These are phyloP conservation scores for Papilio elwesi DNA, from an alignment of 2,888 invertebrate genomes.

Conservation along the genomic window DNA sequence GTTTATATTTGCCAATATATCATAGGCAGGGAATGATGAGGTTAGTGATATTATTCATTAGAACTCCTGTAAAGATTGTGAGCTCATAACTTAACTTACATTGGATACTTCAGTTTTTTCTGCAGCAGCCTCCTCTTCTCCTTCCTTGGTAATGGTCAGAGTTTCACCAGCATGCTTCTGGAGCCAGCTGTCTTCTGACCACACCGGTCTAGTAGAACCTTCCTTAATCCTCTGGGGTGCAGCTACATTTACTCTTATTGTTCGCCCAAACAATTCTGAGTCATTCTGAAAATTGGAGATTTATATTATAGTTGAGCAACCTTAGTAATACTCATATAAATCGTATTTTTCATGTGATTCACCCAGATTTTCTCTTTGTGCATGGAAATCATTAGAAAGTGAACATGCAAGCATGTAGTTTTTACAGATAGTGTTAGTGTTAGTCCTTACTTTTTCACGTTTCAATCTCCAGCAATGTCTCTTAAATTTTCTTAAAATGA, in stretches of 20 bases:
- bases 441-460: not conserved
- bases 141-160: slow-evolving; percentile 80
- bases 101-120: slow-evolving; percentile 59
- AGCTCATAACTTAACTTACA: slow-evolving; percentile 49
- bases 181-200: slow-evolving; percentile 99
- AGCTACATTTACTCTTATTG: slow-evolving; percentile 97
- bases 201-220: slow-evolving; percentile 96
- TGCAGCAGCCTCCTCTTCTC: slow-evolving; percentile 68
- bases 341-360: no score
- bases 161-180: slow-evolving; percentile 98
- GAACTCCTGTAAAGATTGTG: no score
- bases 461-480: no score
- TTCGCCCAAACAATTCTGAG: slow-evolving; percentile 97
- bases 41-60: no score
- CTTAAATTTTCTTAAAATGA: not conserved
- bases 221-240: slow-evolving; percentile 98
- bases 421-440: not conserved
- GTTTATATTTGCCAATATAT: no score
- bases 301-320: not conserved
- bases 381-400: not conserved
- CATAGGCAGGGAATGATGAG: no score
- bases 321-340: not conserved
- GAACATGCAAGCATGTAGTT: not conserved
- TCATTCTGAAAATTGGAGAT: slow-evolving; percentile 89
- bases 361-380: slow-evolving; percentile 7